Evolutionary conservation across 2,113 vertebrate species (phyloP).

Genomic region (Ciconia boyciana): DNA sequence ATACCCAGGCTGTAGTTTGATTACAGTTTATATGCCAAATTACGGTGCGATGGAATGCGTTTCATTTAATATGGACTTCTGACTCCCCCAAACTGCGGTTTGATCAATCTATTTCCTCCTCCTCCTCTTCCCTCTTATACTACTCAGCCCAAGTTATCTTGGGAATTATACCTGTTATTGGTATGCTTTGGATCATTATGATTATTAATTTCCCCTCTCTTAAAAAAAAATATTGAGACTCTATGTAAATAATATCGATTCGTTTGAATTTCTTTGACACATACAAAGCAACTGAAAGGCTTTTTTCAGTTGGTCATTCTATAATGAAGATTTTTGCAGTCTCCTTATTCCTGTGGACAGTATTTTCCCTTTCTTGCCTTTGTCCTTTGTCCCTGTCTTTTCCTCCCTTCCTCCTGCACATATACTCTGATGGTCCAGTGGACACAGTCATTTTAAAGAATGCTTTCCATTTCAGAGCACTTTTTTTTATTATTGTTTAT

Average conservation of each 20-base stretch:
- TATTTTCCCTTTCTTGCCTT: constrained; percentile 2
- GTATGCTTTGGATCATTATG: not conserved
- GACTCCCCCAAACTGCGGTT: not conserved
- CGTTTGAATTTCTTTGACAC: not conserved
- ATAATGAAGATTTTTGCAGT: not conserved
- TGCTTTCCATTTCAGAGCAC: constrained; percentile 1
- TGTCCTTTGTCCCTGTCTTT: constrained; percentile 37
- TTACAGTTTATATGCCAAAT: not conserved
- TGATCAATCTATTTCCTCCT: not conserved
- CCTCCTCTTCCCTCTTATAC: not conserved
- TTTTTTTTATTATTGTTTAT: not conserved
- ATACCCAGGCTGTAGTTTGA: not conserved
- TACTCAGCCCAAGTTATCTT: not conserved
- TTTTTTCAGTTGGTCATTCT: accelerated
- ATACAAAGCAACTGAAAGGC: not conserved
- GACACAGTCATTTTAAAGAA: constrained; percentile 29
- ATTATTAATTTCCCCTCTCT: not conserved
- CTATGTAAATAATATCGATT: not conserved
- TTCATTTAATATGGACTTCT: not conserved
- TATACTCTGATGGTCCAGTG: constrained; percentile 4
- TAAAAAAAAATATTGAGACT: not conserved
- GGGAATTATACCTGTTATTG: not conserved
- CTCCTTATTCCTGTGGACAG: not conserved
- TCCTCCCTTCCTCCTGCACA: constrained; percentile 34
- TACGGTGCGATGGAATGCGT: accelerated